Evolutionary conservation across 2,888 invertebrate species (phyloP), one percentile per base, ranked within the genome.

Genomic region (Dorcus parallelipipedus): DNA sequence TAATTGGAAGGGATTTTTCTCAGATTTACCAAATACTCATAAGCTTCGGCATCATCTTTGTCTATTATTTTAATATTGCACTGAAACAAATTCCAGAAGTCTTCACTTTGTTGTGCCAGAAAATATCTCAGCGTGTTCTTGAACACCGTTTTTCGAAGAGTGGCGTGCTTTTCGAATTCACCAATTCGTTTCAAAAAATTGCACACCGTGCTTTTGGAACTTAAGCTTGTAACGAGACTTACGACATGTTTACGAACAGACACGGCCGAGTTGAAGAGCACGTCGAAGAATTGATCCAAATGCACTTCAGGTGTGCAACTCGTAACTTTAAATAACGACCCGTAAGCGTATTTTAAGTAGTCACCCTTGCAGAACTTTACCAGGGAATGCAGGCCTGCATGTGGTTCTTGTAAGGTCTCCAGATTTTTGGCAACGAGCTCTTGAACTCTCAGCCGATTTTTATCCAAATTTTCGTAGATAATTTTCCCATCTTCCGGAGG

Each of bases 231-330:
- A n/a, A 43, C 49, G 2, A 64, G 49, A 14, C 17, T 42, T 9
- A 64, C 49, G 14, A 53, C 48, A 41, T 60, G 59, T 17, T 62
- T 64, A 9, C 54, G 49, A 5, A 58, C 47, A 3, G 62, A 62
- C 42, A 61, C 59, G 0, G 57, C 43, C 3, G 45, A 42, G 20
- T 58, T 10, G 5, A 10, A 39, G 40, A 64, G 55, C 9, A n/a
- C 33, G 4, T 48, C 9, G 7, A 61, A 38, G 14, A 51, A 40
- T 2, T 10, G 1, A 1, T n/a, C 3, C 9, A 59, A 23, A 38
- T 53, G 14, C 4, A 43, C 38, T 52, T 64, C 64, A 1, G 50
- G 48, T 5, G 57, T 38, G 47, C 56, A 49, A 2, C 26, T 14
- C 8, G 39, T 40, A 9, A 54, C 8, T 0, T 54, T 47, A 38